A percentile compares a stretch with the other conserved stretches of the same genome.
Evolutionary conservation across 2,888 invertebrate species (phyloP).

Genomic region (Dexiosoma caninum): DNA sequence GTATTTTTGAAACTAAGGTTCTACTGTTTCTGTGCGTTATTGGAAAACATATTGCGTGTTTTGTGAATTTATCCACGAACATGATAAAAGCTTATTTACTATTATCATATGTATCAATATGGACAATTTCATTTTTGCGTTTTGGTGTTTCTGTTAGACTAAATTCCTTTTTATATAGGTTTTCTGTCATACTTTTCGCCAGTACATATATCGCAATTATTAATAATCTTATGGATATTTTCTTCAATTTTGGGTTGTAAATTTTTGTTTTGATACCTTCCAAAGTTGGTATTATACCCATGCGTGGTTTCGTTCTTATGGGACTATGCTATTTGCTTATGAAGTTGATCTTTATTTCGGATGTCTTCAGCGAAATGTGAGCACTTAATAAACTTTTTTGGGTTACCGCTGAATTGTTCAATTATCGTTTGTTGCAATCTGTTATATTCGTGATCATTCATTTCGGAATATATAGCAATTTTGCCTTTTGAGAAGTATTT

Average conservation of each 20-base stretch:
- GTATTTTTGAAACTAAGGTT: too few species aligned
- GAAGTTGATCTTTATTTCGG: neutral
- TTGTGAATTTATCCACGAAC: too few species aligned
- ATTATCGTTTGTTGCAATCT: neutral
- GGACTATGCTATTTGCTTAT: neutral
- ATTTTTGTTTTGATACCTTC: conserved; percentile 9
- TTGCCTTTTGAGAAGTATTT: neutral
- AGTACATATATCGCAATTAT: too few species aligned
- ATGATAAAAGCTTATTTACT: too few species aligned
- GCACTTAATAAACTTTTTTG: neutral
- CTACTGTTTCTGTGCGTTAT: too few species aligned
- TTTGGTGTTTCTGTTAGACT: neutral
- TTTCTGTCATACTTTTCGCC: conserved; percentile 3
- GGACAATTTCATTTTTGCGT: neutral
- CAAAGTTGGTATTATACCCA: neutral
- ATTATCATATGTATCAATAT: neutral
- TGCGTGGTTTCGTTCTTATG: conserved; percentile 15
- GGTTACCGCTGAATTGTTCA: neutral
- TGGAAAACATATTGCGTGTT: too few species aligned
- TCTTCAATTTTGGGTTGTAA: too few species aligned
- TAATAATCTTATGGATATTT: too few species aligned
- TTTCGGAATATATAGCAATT: neutral
- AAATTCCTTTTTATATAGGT: neutral
- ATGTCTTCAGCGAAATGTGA: neutral
- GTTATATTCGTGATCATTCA: neutral